A percentile compares a stretch with the other conserved stretches of the same genome.
Evolutionary conservation across 1,140 invertebrate genomes (phyloP).

Genomic region (Archivesica marissinica): DNA sequence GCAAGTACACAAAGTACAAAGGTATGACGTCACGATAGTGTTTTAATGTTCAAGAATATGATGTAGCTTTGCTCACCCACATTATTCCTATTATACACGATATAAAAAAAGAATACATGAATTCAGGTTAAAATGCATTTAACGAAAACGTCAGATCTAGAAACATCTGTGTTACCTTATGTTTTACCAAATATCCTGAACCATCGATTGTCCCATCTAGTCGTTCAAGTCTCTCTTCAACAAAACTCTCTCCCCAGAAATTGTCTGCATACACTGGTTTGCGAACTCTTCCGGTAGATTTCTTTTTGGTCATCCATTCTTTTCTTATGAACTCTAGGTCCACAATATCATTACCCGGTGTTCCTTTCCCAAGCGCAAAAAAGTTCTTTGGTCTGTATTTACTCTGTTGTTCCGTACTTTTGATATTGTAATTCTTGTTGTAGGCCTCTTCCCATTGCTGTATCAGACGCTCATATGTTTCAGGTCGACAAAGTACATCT

Average conservation of each 20-base stretch:
- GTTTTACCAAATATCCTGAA: not conserved
- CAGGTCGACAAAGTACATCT: not conserved
- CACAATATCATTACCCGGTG: conserved; percentile 33
- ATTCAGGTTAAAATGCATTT: not conserved
- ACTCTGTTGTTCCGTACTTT: conserved; percentile 5
- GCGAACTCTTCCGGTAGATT: not conserved
- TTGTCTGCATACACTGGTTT: conserved; percentile 6
- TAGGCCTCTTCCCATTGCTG: conserved; percentile 25
- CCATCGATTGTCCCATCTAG: conserved; percentile 29
- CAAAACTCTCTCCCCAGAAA: conserved; percentile 5
- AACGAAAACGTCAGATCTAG: not conserved
- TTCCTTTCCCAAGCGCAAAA: conserved; percentile 33
- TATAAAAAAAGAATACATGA: not conserved
- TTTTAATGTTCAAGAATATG: too few species aligned
- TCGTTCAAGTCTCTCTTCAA: not conserved
- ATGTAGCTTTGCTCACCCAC: too few species aligned
- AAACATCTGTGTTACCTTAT: conserved; percentile 1
- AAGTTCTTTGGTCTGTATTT: conserved; percentile 33
- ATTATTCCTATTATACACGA: not conserved
- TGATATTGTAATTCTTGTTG: conserved; percentile 5
- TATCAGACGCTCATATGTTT: not conserved
- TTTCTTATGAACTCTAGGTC: conserved; percentile 14
- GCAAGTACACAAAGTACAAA: too few species aligned
- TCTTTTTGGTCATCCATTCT: conserved; percentile 13
- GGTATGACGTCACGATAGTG: too few species aligned